Conservation (phyloP, 2,888 invertebrate genomes). For the Lagria hirta region DNA sequence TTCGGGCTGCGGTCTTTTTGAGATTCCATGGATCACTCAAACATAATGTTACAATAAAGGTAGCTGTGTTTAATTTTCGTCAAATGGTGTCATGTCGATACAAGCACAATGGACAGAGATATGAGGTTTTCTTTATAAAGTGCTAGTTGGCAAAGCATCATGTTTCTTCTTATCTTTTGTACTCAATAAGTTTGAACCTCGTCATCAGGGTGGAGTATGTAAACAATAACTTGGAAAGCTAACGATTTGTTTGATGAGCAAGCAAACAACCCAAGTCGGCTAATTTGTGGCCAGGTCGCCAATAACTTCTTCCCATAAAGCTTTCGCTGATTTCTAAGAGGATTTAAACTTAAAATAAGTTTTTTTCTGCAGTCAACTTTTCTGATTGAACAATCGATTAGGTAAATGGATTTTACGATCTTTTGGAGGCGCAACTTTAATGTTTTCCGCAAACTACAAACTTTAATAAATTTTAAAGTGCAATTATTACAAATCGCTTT, state of each 20-base stretch:
- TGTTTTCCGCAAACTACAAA: too few species aligned
- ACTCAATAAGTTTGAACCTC: constrained; percentile 16
- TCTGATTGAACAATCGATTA: too few species aligned
- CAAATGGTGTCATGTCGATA: background rate
- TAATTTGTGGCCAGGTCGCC: constrained; percentile 2
- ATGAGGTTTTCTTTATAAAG: constrained; percentile 9
- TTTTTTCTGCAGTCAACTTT: too few species aligned
- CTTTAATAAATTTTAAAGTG: too few species aligned
- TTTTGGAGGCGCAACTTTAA: too few species aligned
- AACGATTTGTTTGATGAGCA: constrained; percentile 18
- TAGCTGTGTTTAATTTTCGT: background rate
- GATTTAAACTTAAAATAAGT: too few species aligned
- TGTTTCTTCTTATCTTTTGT: constrained; percentile 15
- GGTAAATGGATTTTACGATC: too few species aligned
- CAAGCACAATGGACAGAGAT: background rate
- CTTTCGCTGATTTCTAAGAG: too few species aligned
- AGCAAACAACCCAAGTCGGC: constrained; percentile 8
- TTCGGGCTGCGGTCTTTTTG: constrained; percentile 6
- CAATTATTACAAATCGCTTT: too few species aligned
- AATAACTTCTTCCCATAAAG: too few species aligned
- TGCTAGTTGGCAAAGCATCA: constrained; percentile 15
- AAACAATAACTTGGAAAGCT: constrained; percentile 19
- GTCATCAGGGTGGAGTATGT: constrained; percentile 4
- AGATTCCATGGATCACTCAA: constrained; percentile 1
- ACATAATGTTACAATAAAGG: background rate